Percentiles rank a stretch among this genome's conserved stretches.
Evolutionary conservation across 2,888 invertebrate genomes (phyloP).

Genomic region (Callyntrura guangdongensis): DNA sequence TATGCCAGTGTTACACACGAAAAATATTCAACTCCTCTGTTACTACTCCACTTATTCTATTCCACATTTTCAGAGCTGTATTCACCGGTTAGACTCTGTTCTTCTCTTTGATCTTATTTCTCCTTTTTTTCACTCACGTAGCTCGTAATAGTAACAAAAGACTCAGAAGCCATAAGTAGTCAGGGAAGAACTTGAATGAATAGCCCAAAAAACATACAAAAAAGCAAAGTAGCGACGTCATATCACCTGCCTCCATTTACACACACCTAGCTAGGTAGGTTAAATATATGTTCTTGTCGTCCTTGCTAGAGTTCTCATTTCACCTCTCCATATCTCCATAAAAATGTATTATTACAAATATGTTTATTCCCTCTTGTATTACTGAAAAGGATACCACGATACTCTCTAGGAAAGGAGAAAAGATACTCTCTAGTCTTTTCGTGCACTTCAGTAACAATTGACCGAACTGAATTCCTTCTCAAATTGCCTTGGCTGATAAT

Average conservation of each 20-base stretch:
- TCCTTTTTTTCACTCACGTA: not conserved
- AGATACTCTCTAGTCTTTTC: not conserved
- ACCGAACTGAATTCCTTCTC: conserved; percentile 11
- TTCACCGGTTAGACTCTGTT: not conserved
- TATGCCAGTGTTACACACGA: not conserved
- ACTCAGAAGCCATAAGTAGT: not conserved
- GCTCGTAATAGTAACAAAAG: not conserved
- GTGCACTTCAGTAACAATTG: conserved; percentile 12
- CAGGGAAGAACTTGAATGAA: conserved; percentile 21
- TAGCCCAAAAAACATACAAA: not conserved
- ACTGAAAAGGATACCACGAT: not conserved
- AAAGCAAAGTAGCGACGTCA: not conserved
- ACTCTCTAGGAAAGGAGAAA: too few species aligned
- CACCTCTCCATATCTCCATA: not conserved
- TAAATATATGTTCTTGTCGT: too few species aligned
- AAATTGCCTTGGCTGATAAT: conserved; percentile 5
- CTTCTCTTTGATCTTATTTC: not conserved
- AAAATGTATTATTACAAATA: not conserved
- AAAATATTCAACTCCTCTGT: not conserved
- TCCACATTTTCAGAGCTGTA: not conserved
- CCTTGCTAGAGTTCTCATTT: too few species aligned
- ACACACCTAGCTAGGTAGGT: too few species aligned
- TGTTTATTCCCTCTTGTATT: not conserved
- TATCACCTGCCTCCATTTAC: too few species aligned
- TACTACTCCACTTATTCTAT: not conserved